Evolutionary conservation across 2,797 vertebrate species (phyloP).

Genomic region (Falco rusticolus): DNA sequence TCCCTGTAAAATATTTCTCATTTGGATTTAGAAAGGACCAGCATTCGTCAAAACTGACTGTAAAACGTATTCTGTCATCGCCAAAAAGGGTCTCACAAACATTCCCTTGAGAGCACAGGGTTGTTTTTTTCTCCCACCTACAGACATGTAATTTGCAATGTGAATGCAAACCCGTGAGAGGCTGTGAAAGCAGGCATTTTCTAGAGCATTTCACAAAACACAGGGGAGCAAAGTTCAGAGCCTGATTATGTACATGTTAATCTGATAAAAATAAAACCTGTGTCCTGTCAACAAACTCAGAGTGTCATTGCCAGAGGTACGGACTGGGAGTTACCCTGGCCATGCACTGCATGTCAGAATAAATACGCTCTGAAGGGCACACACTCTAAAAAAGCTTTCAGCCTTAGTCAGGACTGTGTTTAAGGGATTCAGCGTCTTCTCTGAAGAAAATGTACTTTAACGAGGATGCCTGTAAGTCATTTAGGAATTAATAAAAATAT

Average conservation of each 20-base stretch:
- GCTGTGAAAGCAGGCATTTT: background rate
- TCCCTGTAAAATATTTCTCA: background rate
- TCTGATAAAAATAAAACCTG: slow-evolving; percentile 43
- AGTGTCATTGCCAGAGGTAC: background rate
- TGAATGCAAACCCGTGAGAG: background rate
- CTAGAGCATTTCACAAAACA: background rate
- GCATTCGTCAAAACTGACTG: background rate
- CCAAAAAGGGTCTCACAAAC: background rate
- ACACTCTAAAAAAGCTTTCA: background rate
- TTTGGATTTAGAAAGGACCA: background rate
- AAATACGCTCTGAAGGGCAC: background rate
- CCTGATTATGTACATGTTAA: background rate
- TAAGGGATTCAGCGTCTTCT: background rate
- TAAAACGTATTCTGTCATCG: background rate
- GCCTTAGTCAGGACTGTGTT: background rate
- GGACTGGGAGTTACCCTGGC: background rate
- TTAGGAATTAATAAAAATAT: background rate
- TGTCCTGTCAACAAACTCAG: slow-evolving; percentile 25
- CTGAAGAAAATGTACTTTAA: background rate
- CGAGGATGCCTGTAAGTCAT: background rate
- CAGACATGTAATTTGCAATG: background rate
- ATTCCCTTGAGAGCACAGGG: background rate
- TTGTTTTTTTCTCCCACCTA: background rate
- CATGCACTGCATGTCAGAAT: background rate
- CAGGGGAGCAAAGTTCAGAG: slow-evolving; percentile 7